Conservation (phyloP, 1,140 invertebrate genomes). For the Trichomalopsis sarcophagae region DNA sequence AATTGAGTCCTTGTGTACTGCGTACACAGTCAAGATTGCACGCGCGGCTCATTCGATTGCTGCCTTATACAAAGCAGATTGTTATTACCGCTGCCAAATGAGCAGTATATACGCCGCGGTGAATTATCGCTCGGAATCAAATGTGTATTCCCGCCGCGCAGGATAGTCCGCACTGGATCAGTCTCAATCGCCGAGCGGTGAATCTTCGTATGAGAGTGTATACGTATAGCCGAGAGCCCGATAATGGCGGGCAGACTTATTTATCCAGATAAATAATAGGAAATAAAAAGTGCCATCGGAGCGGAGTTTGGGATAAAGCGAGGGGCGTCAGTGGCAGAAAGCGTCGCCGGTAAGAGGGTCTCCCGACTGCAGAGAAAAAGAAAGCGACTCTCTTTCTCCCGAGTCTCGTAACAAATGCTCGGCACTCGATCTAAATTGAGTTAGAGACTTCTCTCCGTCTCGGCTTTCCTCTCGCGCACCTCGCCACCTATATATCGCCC, state of each 20-base stretch:
- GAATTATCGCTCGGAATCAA: background rate
- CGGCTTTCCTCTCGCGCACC: slow-evolving; percentile 43
- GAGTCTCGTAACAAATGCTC: slow-evolving; percentile 71
- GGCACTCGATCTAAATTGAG: slow-evolving; percentile 75
- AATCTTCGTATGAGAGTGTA: too few relatives aligned
- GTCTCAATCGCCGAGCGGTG: too few relatives aligned
- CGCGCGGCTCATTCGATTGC: slow-evolving; percentile 9
- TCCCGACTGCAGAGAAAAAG: slow-evolving; percentile 50
- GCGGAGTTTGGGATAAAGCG: slow-evolving; percentile 57
- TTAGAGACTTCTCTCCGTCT: slow-evolving; percentile 62
- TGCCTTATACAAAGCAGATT: slow-evolving; percentile 13
- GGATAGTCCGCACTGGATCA: too few relatives aligned
- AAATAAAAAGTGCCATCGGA: slow-evolving; percentile 67
- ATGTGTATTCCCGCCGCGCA: too few relatives aligned
- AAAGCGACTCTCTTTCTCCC: slow-evolving; percentile 41
- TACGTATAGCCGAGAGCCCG: background rate
- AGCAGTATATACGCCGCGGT: background rate
- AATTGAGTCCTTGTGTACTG: slow-evolving; percentile 42
- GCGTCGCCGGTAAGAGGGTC: slow-evolving; percentile 46
- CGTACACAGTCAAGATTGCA: slow-evolving; percentile 21
- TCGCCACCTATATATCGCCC: background rate
- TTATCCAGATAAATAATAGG: slow-evolving; percentile 75
- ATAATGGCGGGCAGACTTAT: slow-evolving; percentile 61
- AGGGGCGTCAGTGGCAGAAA: slow-evolving; percentile 31
- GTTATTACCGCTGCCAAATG: slow-evolving; percentile 40